These are phyloP conservation scores for Eupithecia pulchellata DNA, from an alignment of 2,888 invertebrate species.

Conservation along the genomic window DNA sequence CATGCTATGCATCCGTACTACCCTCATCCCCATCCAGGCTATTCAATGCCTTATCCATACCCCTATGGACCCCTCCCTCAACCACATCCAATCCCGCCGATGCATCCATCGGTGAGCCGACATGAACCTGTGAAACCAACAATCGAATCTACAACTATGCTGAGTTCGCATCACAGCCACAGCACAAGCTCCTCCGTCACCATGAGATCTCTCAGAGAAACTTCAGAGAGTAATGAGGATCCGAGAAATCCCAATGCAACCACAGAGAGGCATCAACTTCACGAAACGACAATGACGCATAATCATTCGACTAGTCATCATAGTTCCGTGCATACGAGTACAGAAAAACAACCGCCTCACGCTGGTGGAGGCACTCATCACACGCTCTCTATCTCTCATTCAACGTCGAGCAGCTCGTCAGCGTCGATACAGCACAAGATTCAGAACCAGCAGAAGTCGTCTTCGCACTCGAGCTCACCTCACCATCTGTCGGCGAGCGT, in stretches of 20 bases:
- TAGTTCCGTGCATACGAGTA: constrained; percentile 87
- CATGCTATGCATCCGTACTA: constrained; percentile 90
- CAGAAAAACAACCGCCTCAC: constrained; percentile 86
- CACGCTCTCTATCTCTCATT: constrained; percentile 88
- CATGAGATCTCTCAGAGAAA: constrained; percentile 87
- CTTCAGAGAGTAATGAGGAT: constrained; percentile 82
- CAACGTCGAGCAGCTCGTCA: constrained; percentile 88
- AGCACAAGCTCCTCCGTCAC: constrained; percentile 90
- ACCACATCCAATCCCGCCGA: constrained; percentile 90
- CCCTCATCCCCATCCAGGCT: constrained; percentile 88
- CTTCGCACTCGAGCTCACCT: constrained; percentile 79
- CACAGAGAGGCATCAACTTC: constrained; percentile 86
- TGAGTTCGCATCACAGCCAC: constrained; percentile 89
- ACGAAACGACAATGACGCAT: constrained; percentile 88
- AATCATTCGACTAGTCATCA: constrained; percentile 88
- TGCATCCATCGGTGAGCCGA: constrained; percentile 81
- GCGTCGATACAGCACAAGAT: constrained; percentile 88
- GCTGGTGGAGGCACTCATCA: constrained; percentile 83
- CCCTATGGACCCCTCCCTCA: constrained; percentile 90
- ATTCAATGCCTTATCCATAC: constrained; percentile 89
- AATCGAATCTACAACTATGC: constrained; percentile 88
- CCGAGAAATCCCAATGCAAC: constrained; percentile 78
- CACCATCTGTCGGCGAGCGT: constrained; percentile 84
- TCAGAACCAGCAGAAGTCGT: constrained; percentile 81
- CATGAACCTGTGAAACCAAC: constrained; percentile 82